These are phyloP conservation scores for Dendrolimus pini DNA, from an alignment of 2,888 invertebrate genomes.

Conservation along the genomic window DNA sequence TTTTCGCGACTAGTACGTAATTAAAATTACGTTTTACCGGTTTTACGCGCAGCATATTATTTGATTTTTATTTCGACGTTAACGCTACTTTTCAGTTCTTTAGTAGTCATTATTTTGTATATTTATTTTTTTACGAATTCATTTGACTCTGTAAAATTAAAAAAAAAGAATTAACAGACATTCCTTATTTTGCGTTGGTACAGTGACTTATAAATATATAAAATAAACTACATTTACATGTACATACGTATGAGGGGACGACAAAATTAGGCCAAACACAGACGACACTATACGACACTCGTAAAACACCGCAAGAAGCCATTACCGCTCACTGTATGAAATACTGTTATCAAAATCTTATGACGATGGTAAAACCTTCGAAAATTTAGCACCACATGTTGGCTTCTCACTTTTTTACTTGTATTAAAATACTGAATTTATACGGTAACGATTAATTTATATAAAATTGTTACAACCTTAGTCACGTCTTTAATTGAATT, in stretches of 20 bases:
- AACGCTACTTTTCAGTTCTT: too few species aligned
- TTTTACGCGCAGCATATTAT: too few species aligned
- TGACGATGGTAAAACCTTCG: constrained; percentile 64
- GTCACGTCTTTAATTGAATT: constrained; percentile 2
- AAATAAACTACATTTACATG: neutral
- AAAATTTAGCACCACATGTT: constrained; percentile 75
- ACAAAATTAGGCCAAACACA: constrained; percentile 36
- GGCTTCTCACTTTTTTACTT: constrained; percentile 55
- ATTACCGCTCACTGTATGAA: constrained; percentile 35
- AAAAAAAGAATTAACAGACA: neutral
- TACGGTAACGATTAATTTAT: constrained; percentile 14
- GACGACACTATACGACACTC: constrained; percentile 14
- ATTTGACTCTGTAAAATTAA: too few species aligned
- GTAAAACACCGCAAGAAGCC: constrained; percentile 43
- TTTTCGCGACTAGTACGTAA: too few species aligned
- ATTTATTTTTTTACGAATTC: too few species aligned
- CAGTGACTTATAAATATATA: too few species aligned
- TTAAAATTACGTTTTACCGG: too few species aligned
- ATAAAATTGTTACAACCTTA: constrained; percentile 16
- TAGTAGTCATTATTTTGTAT: too few species aligned
- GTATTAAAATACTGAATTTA: constrained; percentile 35
- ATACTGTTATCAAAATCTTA: constrained; percentile 60
- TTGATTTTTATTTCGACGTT: too few species aligned
- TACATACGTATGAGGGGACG: neutral
- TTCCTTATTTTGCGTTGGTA: neutral